Base-by-base conservation (phyloP, 1,140 invertebrate species). In the Forficula auricularia region DNA sequence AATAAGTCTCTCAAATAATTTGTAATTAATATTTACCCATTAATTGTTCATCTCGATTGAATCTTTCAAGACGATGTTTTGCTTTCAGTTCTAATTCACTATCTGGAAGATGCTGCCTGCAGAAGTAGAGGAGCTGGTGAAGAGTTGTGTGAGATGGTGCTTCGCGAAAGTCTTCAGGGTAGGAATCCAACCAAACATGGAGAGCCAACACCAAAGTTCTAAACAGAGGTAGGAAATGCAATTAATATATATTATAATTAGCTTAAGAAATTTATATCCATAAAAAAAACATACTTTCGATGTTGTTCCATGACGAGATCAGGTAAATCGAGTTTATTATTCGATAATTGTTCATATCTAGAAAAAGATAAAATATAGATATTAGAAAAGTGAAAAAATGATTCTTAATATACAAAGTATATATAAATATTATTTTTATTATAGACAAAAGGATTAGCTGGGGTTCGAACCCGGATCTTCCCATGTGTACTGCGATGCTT, bases 141-240 rank as follows among this genome's bases (percentile, higher is more conserved):
- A 96, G 73, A 48, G 77, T 73, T n/a, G 75, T 68, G 62, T 86
- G 82, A 50, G 74, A 71, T 32, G 88, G 86, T n/a, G 80, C 73
- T 50, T 89, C 80, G 38, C 79, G 76, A 72, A 96, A 98, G 63
- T 98, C 94, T 61, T 96, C 90, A 32, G 88, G 82, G 59, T 94
- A 97, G 35, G 83, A 83, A 60, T 98, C 92, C 50, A 98, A 62
- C 94, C 94, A 98, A 6, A 97, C 88, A 56, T 92, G 84, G 43
- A 97, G 67, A 44, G 88, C 80, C 46, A 80, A 77, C 46, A 83
- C 72, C 52, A 96, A 70, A 42, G 88, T 90, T 63, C 84, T 89
- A 48, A 27, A 27, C n/a, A n/a, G n/a, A n/a, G n/a, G n/a, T n/a
- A n/a, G n/a, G 49, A 52, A 61, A 38, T 38, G 39, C 39, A 16